Percentiles rank a stretch among this genome's conserved stretches.
Conservation (phyloP, 1,140 invertebrate genomes). For the Cylas formicarius region DNA sequence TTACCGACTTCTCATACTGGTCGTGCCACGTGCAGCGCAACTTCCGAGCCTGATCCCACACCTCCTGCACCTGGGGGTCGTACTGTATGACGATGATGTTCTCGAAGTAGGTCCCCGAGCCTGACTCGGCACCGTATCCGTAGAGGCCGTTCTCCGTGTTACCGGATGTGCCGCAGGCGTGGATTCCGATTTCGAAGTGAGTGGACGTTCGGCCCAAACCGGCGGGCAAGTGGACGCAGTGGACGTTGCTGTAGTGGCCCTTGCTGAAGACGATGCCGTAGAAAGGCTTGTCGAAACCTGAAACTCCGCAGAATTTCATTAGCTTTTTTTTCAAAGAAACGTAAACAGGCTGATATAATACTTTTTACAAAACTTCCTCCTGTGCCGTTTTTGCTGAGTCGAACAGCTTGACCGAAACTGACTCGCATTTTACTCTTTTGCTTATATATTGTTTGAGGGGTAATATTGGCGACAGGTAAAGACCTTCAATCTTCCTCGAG, state of each 20-base stretch:
- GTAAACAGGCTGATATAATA: no score
- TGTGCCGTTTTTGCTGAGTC: no score
- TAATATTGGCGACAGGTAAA: no score
- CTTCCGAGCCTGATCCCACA: conserved; percentile 92
- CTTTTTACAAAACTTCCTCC: no score
- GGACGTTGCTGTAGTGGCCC: conserved; percentile 84
- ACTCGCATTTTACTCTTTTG: no score
- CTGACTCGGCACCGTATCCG: conserved; percentile 73
- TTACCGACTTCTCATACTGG: conserved; percentile 91
- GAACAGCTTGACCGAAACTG: no score
- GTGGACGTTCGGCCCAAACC: conserved; percentile 76
- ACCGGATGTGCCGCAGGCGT: conserved; percentile 83
- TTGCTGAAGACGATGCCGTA: conserved; percentile 92
- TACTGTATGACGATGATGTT: conserved; percentile 93
- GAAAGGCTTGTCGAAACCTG: conserved; percentile 84
- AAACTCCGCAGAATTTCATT: no score
- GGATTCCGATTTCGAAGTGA: conserved; percentile 85
- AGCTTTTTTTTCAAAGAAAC: no score
- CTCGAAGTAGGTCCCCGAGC: conserved; percentile 88
- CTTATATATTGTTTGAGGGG: no score
- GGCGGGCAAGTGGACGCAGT: conserved; percentile 85
- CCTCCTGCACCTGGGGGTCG: conserved; percentile 91
- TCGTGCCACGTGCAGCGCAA: conserved; percentile 92
- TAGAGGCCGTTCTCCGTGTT: conserved; percentile 84
- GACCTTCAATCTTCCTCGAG: no score